Evolutionary conservation across 1,140 invertebrate genomes (phyloP), one percentile per base, ranked within the genome.

Genomic region (Drosophila trapezifrons): DNA sequence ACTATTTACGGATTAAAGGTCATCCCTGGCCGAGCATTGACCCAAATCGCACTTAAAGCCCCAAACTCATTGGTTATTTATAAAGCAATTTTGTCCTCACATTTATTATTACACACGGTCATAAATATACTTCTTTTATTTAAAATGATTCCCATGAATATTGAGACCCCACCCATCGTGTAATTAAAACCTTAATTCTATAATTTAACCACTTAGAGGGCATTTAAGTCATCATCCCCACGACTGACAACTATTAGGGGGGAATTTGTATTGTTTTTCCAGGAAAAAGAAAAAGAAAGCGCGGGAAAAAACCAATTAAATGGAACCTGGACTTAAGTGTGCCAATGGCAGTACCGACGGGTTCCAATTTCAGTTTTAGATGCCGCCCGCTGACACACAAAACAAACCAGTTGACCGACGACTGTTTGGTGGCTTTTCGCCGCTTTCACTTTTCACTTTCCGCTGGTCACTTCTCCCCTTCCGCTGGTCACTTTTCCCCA

Each of bases 241-340:
- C 15, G 38, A 40, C 22, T 29, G n/a, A 12, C 15, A 54, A 32
- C 45, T 57, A 59, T 67, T 40, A 66, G 25, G 57, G 46, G 42
- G 37, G 29, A 3, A 60, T n/a, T 70, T 83, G 58, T 64, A 65
- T 55, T 74, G 38, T 46, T 29, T 55, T 22, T 10, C 25, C 15
- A 18, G 7, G n/a, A 49, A 56, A 63, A 29, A 10, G 18, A n/a
- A n/a, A n/a, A 38, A 15, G 17, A 15, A 65, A 46, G 2, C 4
- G 9, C 2, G 18, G 9, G 3, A 22, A 65, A 46, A 27, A 59
- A 9, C 42, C 55, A 72, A 66, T 79, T 69, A 60, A 79, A 73
- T 57, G 25, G 58, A 46, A 72, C 66, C 49, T 17, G 72, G 55
- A 83, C 71, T 70, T 49, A 80, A 79, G 75, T 71, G 56, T 66